These are phyloP conservation scores for Incurvaria masculella DNA, from an alignment of 2,888 invertebrate species.

Conservation along the genomic window DNA sequence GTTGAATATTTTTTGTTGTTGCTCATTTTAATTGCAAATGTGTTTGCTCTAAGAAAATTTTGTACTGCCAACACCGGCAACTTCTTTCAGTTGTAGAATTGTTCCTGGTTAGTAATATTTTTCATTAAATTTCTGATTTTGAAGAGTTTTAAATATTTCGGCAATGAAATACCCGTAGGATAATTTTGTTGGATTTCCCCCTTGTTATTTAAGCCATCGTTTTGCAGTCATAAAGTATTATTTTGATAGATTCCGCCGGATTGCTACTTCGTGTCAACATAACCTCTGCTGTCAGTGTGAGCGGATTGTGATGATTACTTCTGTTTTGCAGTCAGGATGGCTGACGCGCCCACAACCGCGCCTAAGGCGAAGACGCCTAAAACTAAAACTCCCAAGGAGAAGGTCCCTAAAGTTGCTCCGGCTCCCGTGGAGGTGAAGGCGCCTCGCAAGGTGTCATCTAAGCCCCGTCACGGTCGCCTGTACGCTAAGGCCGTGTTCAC, in stretches of 20 bases:
- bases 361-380: constrained; percentile 55
- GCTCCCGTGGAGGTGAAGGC: constrained; percentile 53
- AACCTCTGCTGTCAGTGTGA: constrained; percentile 27
- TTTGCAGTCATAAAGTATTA: too few relatives aligned
- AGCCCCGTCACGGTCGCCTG: constrained; percentile 74
- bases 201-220: too few relatives aligned
- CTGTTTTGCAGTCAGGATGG: constrained; percentile 54
- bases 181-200: too few relatives aligned
- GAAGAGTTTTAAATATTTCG: constrained; percentile 13
- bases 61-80: too few relatives aligned
- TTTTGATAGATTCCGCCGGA: constrained; percentile 32
- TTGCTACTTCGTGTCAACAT: constrained; percentile 43
- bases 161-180: constrained; percentile 22
- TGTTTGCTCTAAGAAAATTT: too few relatives aligned
- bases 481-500: constrained; percentile 98
- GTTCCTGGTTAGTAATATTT: constrained; percentile 40
- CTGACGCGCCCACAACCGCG: constrained; percentile 58
- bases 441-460: constrained; percentile 46
- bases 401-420: constrained; percentile 52
- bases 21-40: too few relatives aligned
- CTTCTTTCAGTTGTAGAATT: constrained; percentile 17
- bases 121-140: constrained; percentile 19
- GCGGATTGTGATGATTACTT: constrained; percentile 14
- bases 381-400: constrained; percentile 57
- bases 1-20: too few relatives aligned